Conservation (phyloP, 2,113 vertebrate genomes). For the Lepus americanus region DNA sequence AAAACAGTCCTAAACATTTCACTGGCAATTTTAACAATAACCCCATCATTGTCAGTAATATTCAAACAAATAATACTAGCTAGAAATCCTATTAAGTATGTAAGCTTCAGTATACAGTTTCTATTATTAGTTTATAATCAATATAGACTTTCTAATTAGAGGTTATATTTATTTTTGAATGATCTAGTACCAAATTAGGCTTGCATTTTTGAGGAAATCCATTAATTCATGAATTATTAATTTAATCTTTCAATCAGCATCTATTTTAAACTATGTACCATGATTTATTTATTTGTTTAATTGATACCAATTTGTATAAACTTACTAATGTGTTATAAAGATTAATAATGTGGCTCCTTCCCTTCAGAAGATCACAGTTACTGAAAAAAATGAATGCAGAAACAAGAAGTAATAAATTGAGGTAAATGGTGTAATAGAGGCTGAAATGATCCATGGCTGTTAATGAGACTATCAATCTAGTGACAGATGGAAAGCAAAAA, state of each 20-base stretch:
- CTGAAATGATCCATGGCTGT: background rate
- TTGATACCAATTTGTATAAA: background rate
- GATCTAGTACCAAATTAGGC: background rate
- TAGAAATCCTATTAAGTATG: background rate
- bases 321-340: background rate
- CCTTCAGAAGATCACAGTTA: background rate
- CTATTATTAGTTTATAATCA: background rate
- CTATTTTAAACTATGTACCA: background rate
- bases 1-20: background rate
- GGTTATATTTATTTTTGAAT: background rate
- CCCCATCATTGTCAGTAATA: background rate
- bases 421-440: background rate
- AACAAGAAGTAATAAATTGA: background rate
- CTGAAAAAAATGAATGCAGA: background rate
- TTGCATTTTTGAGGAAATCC: background rate
- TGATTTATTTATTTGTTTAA: background rate
- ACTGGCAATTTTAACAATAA: background rate
- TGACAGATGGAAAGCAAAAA: background rate
- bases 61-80: conserved; percentile 9
- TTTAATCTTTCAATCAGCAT: conserved; percentile 18
- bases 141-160: conserved; percentile 14
- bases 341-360: background rate
- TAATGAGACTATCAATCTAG: background rate
- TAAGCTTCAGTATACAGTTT: background rate
- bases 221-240: background rate